Percentiles rank a stretch among this genome's conserved stretches.
phyloP scores from a whole-genome alignment of 2,888 invertebrate genomes.

The Cataglyphis albicans region DNA sequence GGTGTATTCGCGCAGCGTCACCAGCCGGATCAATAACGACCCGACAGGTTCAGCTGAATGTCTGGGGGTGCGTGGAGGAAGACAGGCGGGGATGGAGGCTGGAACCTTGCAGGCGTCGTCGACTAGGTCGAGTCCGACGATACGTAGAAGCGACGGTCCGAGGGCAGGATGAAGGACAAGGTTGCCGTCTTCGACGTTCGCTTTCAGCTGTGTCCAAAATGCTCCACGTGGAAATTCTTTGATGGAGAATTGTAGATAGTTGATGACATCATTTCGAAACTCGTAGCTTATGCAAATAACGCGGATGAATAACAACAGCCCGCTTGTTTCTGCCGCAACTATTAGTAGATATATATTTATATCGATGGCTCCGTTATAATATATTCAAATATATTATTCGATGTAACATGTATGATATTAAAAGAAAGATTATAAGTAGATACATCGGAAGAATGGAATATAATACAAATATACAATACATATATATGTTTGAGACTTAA shows the following conservation, averaged over 20 bases:
- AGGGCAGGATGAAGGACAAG: constrained; percentile 27
- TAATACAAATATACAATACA: not conserved
- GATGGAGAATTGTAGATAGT: not conserved
- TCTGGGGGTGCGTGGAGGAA: constrained; percentile 60
- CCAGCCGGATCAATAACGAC: constrained; percentile 73
- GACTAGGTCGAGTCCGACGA: constrained; percentile 40
- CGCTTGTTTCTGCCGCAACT: not conserved
- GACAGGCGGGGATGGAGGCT: constrained; percentile 50
- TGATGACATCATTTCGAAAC: not conserved
- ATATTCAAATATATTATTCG: not conserved
- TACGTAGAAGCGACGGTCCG: not conserved
- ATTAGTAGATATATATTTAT: not conserved
- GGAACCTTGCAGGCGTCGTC: constrained; percentile 49
- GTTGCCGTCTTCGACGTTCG: constrained; percentile 9
- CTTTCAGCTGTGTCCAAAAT: not conserved
- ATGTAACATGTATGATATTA: not conserved
- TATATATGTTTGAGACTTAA: not conserved
- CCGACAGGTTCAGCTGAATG: constrained; percentile 68
- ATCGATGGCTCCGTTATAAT: not conserved
- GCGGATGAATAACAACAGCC: not conserved
- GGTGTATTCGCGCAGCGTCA: constrained; percentile 64
- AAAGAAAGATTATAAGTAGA: not conserved
- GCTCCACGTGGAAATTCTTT: not conserved
- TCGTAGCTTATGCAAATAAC: not conserved
- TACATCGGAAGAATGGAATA: not conserved